A percentile compares a stretch with the other conserved stretches of the same genome.
phyloP scores from a whole-genome alignment of 2,797 vertebrate species.

The Pempheris klunzingeri region DNA sequence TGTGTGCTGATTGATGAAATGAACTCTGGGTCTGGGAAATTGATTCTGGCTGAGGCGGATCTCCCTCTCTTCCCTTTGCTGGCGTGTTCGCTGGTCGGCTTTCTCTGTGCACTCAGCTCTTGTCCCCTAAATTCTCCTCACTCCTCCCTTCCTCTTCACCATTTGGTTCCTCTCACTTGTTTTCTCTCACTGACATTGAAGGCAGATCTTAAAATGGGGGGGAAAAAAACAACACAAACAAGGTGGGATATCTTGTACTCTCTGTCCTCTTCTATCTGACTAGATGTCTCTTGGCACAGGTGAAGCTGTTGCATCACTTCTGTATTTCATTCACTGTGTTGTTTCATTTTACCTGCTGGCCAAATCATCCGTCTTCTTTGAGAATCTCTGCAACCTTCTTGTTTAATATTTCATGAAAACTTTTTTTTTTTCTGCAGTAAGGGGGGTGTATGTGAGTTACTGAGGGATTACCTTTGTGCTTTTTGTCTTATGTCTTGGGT shows the following conservation, averaged over 20 bases:
- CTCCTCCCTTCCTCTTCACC: constrained; percentile 43
- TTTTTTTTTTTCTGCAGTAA: constrained; percentile 37
- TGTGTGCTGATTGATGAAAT: constrained; percentile 84
- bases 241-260: constrained; percentile 47
- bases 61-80: constrained; percentile 48
- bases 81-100: constrained; percentile 22
- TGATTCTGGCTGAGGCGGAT: constrained; percentile 79
- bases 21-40: constrained; percentile 80
- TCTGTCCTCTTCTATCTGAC: constrained; percentile 43
- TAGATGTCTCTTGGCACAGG: constrained; percentile 31
- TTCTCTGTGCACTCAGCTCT: constrained; percentile 34
- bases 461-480: constrained; percentile 40
- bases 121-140: constrained; percentile 13
- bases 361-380: constrained; percentile 57
- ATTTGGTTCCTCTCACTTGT: constrained; percentile 42
- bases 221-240: constrained; percentile 30
- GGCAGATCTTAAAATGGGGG: constrained; percentile 40
- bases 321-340: constrained; percentile 19
- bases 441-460: constrained; percentile 43
- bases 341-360: constrained; percentile 47
- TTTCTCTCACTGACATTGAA: constrained; percentile 40
- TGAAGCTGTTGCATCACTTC: constrained; percentile 52
- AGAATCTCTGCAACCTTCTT: constrained; percentile 42
- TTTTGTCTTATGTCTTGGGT: constrained; percentile 17
- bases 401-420: constrained; percentile 67